These are phyloP conservation scores for Drosophila pseudotakahashii DNA, from an alignment of 2,888 invertebrate genomes.

Conservation along the genomic window DNA sequence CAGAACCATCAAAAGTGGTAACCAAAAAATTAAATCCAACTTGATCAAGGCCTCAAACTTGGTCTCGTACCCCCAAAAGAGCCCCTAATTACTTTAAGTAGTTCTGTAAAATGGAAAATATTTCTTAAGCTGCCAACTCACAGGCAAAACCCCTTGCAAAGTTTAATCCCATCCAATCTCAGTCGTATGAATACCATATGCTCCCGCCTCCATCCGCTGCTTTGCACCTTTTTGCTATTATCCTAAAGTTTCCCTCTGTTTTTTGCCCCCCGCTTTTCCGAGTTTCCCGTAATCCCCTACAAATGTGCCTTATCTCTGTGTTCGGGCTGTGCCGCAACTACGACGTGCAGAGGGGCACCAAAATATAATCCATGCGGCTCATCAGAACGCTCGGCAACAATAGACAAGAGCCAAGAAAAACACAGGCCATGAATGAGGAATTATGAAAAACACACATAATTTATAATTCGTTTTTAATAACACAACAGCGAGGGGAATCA, in stretches of 20 bases:
- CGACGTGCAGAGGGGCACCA: conserved; percentile 24
- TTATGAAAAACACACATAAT: conserved; percentile 70
- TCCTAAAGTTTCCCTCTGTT: conserved; percentile 20
- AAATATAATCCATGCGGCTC: conserved; percentile 47
- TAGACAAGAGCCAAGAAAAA: conserved; percentile 30
- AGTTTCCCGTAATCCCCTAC: conserved; percentile 51
- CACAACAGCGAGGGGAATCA: conserved; percentile 30
- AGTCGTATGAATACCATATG: conserved; percentile 29
- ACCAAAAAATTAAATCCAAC: too few species aligned
- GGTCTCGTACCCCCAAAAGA: neutral
- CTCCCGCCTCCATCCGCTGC: conserved; percentile 11
- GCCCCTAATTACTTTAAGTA: conserved; percentile 1
- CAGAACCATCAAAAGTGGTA: neutral
- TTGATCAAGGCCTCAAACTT: too few species aligned
- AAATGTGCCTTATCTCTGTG: conserved; percentile 71
- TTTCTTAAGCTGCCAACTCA: conserved; percentile 3
- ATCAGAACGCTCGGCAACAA: conserved; percentile 26
- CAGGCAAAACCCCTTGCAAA: conserved; percentile 15
- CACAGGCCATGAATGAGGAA: conserved; percentile 36
- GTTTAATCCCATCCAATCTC: conserved; percentile 31
- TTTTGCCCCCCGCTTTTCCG: conserved; percentile 7
- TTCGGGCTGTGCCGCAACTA: conserved; percentile 51
- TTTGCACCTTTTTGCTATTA: conserved; percentile 29
- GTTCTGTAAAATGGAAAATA: conserved; percentile 13
- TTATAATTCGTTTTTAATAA: conserved; percentile 80